Percentiles rank a stretch among this genome's conserved stretches.
These are phyloP conservation scores for Rhadina sibilatrix DNA, from an alignment of 2,113 vertebrate genomes.

Conservation along the genomic window DNA sequence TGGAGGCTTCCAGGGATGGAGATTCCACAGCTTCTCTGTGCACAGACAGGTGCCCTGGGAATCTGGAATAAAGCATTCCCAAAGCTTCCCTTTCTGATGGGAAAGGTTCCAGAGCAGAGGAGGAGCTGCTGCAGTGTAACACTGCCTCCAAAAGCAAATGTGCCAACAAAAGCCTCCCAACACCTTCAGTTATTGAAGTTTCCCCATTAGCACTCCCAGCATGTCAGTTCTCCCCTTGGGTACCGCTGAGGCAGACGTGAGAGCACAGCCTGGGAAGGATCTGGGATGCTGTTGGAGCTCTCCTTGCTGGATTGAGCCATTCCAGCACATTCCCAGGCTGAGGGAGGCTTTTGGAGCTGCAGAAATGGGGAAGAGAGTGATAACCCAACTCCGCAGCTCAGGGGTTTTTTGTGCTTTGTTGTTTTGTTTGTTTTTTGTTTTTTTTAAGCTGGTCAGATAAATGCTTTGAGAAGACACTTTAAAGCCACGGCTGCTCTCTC, in stretches of 20 bases:
- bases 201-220: not conserved
- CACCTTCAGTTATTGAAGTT: not conserved
- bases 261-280: not conserved
- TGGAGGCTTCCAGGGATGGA: not conserved
- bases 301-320: not conserved
- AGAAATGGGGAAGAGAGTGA: not conserved
- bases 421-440: too few species aligned
- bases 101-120: not conserved
- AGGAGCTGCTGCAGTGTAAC: not conserved
- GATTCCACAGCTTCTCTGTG: not conserved
- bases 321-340: not conserved
- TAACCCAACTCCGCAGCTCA: not conserved
- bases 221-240: rapidly evolving
- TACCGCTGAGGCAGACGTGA: rapidly evolving
- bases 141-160: not conserved
- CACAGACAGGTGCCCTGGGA: not conserved
- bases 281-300: not conserved
- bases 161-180: not conserved
- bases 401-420: not conserved
- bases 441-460: not conserved
- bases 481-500: not conserved
- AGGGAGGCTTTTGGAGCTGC: not conserved
- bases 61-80: not conserved
- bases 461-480: not conserved
- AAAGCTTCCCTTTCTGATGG: not conserved